Base-by-base conservation (phyloP, 2,888 invertebrate species). In the Leucophenga montana region DNA sequence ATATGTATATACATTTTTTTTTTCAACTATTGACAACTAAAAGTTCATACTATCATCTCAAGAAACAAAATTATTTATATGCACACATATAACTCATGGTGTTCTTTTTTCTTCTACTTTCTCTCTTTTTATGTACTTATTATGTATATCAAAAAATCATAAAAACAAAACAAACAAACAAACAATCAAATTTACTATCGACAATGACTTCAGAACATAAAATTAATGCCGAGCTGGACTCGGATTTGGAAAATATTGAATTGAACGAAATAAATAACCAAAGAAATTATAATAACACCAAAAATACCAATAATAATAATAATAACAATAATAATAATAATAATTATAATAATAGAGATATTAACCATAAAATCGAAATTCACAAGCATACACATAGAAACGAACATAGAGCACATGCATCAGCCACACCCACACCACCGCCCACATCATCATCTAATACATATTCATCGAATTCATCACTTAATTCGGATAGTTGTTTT, bases 151-250 rank as follows among this genome's bases (percentile, higher is more conserved):
- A 50, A 50, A n/a, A 44, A 4, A 2, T 13, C 8, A 50, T 13
- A 50, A n/a, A 54, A 67, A 67, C 18, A 14, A 65, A 44, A 70
- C 56, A 67, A 56, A 64, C 22, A 50, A 50, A 50, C 5, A 50
- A n/a, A n/a, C n/a, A n/a, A n/a, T n/a, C n/a, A n/a, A n/a, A n/a
- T n/a, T n/a, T n/a, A n/a, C n/a, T 14, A 46, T 14, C 81, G 70
- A 82, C 76, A 78, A 76, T 77, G 77, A 84, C 78, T 77, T 81
- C 85, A 82, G 84, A 85, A 77, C 77, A 82, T 84, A 78, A 82
- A 78, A 77, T 85, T 86, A 78, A 86, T 87, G 86, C 85, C 85
- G 87, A 89, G 85, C 85, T 86, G 86, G 87, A 88, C 81, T 82
- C 81, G 86, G 84, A 84, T 85, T 86, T 87, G 87, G 86, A 85